Evolutionary conservation across 1,140 invertebrate species (phyloP), one percentile per base, ranked within the genome.

Genomic region (Calosoma granatense): DNA sequence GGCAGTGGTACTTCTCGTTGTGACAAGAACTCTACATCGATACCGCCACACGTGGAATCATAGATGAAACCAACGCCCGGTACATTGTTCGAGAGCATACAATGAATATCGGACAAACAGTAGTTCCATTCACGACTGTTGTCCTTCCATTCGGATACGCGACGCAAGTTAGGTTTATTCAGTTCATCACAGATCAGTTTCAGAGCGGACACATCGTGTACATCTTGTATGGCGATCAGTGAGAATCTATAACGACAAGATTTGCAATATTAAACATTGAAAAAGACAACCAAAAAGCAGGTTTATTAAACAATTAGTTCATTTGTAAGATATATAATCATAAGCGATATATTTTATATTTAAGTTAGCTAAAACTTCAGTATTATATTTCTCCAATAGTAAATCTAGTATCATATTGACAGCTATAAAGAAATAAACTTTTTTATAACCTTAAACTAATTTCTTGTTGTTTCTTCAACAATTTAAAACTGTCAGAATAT

Each of bases 151-250:
- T 85, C 83, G 21, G 74, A 71, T 1, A 87, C 78, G 58, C 81
- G 73, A 22, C 81, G 72, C 1, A 89, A 64, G 6, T 73, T 74
- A 1, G 87, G 86, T 17, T 75, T 69, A 71, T 89, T 90, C 23
- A 90, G 68, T 70, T 89, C 86, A 58, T 82, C 77, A 67, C 84
- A 87, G 59, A 89, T 81, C 69, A 82, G 79, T 67, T 83, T 77
- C 36, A 90, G 67, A 19, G 84, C 81, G 30, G 77, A 74, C 59
- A 76, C 73, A 63, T 85, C 82, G 51, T 78, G 67, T 20, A 90
- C 69, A 67, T 88, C 86, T 74, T 90, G 87, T 30, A 89, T 72
- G 58, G 83, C 84, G 57, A 90, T 64, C 62, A 90, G 67, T 60
- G 85, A 83, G 66, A 88, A 78, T 57, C 87, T 86, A 66, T 17